Conservation (phyloP, 2,797 vertebrate species). For the Nannoperca obscura region DNA sequence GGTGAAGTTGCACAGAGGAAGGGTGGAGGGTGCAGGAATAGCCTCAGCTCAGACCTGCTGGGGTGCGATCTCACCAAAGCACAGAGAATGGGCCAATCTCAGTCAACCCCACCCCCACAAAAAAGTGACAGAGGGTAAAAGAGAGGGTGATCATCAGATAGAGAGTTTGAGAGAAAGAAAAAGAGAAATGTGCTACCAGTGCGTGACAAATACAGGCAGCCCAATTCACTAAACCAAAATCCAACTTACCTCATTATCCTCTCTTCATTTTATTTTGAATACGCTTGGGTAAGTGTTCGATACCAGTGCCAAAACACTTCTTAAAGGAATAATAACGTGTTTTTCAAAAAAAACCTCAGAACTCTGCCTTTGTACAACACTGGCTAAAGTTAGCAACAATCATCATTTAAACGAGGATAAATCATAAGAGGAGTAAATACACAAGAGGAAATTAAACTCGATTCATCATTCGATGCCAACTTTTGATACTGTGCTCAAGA, state of each 20-base stretch:
- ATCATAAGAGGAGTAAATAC: neutral
- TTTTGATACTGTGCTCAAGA: neutral
- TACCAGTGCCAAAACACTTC: conserved; percentile 1
- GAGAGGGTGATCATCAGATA: conserved; percentile 41
- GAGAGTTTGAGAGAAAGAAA: conserved; percentile 21
- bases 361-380: neutral
- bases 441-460: neutral
- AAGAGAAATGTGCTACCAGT: conserved; percentile 14
- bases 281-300: neutral
- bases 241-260: neutral
- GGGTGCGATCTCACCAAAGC: conserved; percentile 78
- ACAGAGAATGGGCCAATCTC: conserved; percentile 52
- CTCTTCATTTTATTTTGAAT: neutral
- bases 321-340: conserved; percentile 2
- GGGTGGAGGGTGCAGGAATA: conserved; percentile 54
- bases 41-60: conserved; percentile 70
- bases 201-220: conserved; percentile 20
- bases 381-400: neutral
- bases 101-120: conserved; percentile 17
- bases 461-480: neutral
- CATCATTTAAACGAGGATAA: neutral
- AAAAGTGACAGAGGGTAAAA: conserved; percentile 56
- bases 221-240: neutral
- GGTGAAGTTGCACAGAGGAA: conserved; percentile 33
- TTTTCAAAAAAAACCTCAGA: neutral